Evolutionary conservation across 35 echinoderm and acorn worm species (phyloP), one percentile per base, ranked within the genome.

Genomic region (Strongylocentrotus purpuratus): DNA sequence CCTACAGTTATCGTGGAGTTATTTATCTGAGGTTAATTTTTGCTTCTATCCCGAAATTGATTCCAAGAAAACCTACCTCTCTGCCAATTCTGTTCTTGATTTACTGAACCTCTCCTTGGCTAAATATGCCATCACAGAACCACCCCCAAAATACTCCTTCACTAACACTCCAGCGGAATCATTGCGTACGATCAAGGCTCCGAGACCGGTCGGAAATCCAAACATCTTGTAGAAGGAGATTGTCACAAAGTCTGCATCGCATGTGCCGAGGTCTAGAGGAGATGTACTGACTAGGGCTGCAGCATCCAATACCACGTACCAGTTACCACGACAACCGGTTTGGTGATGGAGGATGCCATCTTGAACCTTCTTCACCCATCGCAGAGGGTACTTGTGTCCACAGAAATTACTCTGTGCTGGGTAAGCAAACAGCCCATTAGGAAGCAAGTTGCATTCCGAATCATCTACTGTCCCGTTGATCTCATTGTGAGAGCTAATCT

Each of bases 151-250:
- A 46, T 97, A 99, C 28, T n/a, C 87, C 95, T 97, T 99, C 48
- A 70, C 60, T 48, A 99, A 96, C 10, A 95, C 28, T 33, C 35
- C 7, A 0, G 94, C 71, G 88, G 97, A 86, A 15, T 97, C 97
- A 31, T 97, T 99, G 70, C 95, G 95, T 20, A 97, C 92, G 88
- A 99, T 99, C 46, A 99, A 87, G 31, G 97, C 98, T 12, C 98
- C 98, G 5, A 99, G 48, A n/a, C 98, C 98, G 92, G 98, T 99
- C 17, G 98, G 98, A n/a, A 99, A 99, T 6, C 98, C 98, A 97
- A 99, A 99, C 94, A 99, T 97, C 94, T 99, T 99, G 94, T 99
- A 99, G 94, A 99, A 99, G 7, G 98, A 99, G 20, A 99, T 45
- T 0, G 98, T 86, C 31, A 99, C 86, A 92, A 99, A 99, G 92